Base-by-base conservation (phyloP, 2,797 vertebrate species). In the Melanotaenia pygmaea region DNA sequence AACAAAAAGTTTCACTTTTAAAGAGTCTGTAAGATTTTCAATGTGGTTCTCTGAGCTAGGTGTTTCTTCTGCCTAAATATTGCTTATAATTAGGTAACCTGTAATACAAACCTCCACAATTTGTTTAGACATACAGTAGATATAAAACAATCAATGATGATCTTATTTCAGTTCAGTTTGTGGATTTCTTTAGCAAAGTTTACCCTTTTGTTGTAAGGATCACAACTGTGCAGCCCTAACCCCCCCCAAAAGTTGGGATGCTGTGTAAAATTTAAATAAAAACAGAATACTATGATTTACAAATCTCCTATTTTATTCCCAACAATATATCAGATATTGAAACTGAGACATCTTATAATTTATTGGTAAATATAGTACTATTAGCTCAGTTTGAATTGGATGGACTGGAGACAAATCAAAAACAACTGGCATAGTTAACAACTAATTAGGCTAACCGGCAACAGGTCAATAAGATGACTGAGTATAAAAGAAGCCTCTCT, bases 11-110 rank as follows among this genome's bases (percentile, higher is more conserved):
- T 50, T 81, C 85, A 78, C 79, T 82, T 79, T 88, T 62, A 81
- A 85, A 86, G 67, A 85, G 81, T 88, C 76, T 60, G 22, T 81
- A 69, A 85, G 81, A 81, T 88, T 86, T 85, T 64, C 79, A 66
- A 79, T 64, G 63, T 10, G 66, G 79, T 76, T 59, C 65, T 70
- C 24, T 67, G 28, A 34, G 70, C 77, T 58, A 75, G 72, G 37
- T 84, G 83, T 69, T 47, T 83, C 88, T 84, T 85, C 69, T 53
- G 69, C 64, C 72, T 73, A 88, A 82, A 88, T 73, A 84, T 79
- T 1, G 32, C 9, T 64, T 65, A 28, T 83, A 87, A 86, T 76
- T 43, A 43, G 80, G 76, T 74, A 78, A 76, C 68, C 72, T 70
- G 77, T 45, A 0, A 68, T 72, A 22, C 16, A 28, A 77, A 82